Evolutionary conservation across 1,140 invertebrate species (phyloP), one percentile per base, ranked within the genome.

Genomic region (Goniozus legneri): DNA sequence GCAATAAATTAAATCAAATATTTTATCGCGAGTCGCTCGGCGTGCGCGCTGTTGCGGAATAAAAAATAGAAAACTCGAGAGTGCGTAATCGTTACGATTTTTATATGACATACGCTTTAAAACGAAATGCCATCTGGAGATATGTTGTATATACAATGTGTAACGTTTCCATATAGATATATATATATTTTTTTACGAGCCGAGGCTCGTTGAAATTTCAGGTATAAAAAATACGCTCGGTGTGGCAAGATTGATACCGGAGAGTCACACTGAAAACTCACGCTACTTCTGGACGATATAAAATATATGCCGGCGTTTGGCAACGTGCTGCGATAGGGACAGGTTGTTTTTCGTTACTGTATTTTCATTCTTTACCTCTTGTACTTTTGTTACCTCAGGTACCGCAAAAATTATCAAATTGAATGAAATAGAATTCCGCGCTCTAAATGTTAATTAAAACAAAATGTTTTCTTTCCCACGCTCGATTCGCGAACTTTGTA

Each of bases 381-480:
- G 15, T 43, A 32, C 32, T n/a, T n/a, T n/a, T n/a, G n/a, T n/a
- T n/a, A n/a, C n/a, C n/a, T n/a, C n/a, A n/a, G n/a, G n/a, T n/a
- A n/a, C n/a, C n/a, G n/a, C n/a, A n/a, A n/a, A n/a, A n/a, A n/a
- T n/a, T n/a, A n/a, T n/a, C n/a, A n/a, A n/a, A n/a, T n/a, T n/a
- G n/a, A n/a, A n/a, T n/a, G n/a, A n/a, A n/a, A n/a, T n/a, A n/a
- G n/a, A n/a, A n/a, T n/a, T n/a, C n/a, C n/a, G n/a, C n/a, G n/a
- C n/a, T n/a, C n/a, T n/a, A n/a, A n/a, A n/a, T n/a, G n/a, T n/a
- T 7, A 33, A 43, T 31, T 31, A 31, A 34, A 45, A 19, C 35
- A 45, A 47, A 34, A 37, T 27, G 32, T 47, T 47, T 47, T 47
- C 21, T 34, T 32, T 20, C 4, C 4, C 10, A 27, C 4, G 10